Base-by-base conservation (phyloP, 2,888 invertebrate species). In the Dysmachus trigonus region DNA sequence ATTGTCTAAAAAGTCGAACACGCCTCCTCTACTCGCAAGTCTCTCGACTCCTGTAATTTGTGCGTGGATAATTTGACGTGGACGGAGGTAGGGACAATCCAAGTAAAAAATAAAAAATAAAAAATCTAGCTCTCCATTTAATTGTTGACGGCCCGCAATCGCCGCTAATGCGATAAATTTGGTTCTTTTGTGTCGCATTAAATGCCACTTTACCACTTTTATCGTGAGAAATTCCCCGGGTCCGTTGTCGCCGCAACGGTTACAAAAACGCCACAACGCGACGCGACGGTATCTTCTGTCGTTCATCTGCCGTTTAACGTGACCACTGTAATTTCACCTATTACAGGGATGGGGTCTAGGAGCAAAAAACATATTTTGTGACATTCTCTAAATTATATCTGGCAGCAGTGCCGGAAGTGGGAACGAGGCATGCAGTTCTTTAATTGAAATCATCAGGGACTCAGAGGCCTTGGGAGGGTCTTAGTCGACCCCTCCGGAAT, bases 241-340 rank as follows among this genome's bases (percentile, higher is more conserved):
- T 10, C 10, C 18, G 18, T 62, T 62, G 38, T 79, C 27, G 8
- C 13, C 13, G 79, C 22, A 51, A 51, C 1, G 15, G 51, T 18
- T 41, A 18, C 15, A 27, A 79, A 35, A 76, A 76, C 33, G 18
- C 47, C 18, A 47, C 47, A 18, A 47, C 62, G 62, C 62, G 27
- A 62, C 27, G 27, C 22, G 62, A 27, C 62, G 27, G 30, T 47
- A 79, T 79, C 79, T 47, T 13, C n/a, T 30, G 51, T 13, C 30
- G 79, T 79, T 31, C 79, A 79, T 79, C 79, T 79, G 79, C 79
- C 30, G 41, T n/a, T 41, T 79, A 51, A 51, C 41, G 33, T 51
- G 79, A 79, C 47, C 51, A 79, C 41, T 79, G 51, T 79, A 79
- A 79, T 79, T 79, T 79, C 51, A 79, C 79, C 79, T 79, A 79